These are phyloP conservation scores for Hippocampus kuda DNA, from an alignment of 2,797 vertebrate genomes.

Conservation along the genomic window DNA sequence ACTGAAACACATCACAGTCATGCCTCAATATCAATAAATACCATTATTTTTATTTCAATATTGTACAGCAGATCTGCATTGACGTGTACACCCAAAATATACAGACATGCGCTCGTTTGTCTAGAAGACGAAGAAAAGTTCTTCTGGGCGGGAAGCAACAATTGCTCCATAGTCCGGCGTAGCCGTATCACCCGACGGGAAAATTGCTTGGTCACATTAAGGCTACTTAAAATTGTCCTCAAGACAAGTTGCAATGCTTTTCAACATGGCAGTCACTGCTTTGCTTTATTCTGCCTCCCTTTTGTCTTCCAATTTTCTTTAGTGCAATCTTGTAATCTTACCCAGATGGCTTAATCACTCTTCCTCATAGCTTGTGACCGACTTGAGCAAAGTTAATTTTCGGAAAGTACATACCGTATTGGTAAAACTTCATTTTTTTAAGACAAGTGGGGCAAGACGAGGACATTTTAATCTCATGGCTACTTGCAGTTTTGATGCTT, in stretches of 20 bases:
- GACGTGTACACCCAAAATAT: constrained; percentile 39
- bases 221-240: constrained; percentile 50
- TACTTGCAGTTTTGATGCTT: constrained; percentile 33
- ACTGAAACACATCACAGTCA: constrained; percentile 10
- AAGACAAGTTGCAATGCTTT: constrained; percentile 20
- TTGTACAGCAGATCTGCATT: constrained; percentile 70
- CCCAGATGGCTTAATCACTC: constrained; percentile 33
- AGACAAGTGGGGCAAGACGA: constrained; percentile 37
- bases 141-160: constrained; percentile 13
- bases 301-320: neutral
- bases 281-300: constrained; percentile 3
- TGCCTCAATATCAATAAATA: constrained; percentile 76
- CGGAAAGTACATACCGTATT: neutral
- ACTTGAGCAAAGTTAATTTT: constrained; percentile 22
- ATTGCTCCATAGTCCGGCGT: neutral
- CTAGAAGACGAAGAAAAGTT: constrained; percentile 17
- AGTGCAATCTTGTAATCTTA: constrained; percentile 12
- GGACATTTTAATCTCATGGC: constrained; percentile 28
- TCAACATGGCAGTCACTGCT: constrained; percentile 9
- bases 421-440: constrained; percentile 16
- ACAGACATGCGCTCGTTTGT: constrained; percentile 31
- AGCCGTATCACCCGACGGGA: constrained; percentile 14
- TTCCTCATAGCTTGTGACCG: constrained; percentile 21
- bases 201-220: constrained; percentile 34
- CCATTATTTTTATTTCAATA: constrained; percentile 92